Base-by-base conservation (phyloP, 1,140 invertebrate species). In the Palaemon carinicauda region DNA sequence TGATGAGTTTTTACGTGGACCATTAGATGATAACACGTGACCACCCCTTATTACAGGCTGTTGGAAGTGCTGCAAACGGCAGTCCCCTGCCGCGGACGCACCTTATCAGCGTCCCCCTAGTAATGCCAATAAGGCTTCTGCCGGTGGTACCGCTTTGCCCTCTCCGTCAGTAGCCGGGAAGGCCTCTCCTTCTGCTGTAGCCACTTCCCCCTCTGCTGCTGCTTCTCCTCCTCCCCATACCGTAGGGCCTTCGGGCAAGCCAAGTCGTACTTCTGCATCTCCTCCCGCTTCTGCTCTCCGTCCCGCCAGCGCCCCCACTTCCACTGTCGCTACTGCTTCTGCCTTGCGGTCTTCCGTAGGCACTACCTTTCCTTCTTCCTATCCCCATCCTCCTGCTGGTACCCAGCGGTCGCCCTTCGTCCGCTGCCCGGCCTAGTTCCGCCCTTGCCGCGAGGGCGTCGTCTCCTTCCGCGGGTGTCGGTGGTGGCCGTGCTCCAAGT, bases 61-160 rank as follows among this genome's bases (percentile, higher is more conserved):
- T n/a, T 75, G 73, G n/a, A 75, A 75, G 73, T 75, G 73, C 29
- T 75, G 73, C 19, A 75, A 75, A 33, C 33, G 73, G 21, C 73
- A 75, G 73, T n/a, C 24, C 19, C 50, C 73, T 50, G 41, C 73
- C 73, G 24, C 73, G 33, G 24, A n/a, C n/a, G n/a, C n/a, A n/a
- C n/a, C n/a, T n/a, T n/a, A n/a, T n/a, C n/a, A n/a, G n/a, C n/a
- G n/a, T n/a, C n/a, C n/a, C n/a, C n/a, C n/a, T n/a, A n/a, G n/a
- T n/a, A n/a, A n/a, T 33, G 17, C 33, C 9, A 7, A 19, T 75
- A 21, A 31, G 29, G 19, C 33, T 9, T 19, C 73, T 73, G 12
- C 71, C 51, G 33, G 73, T 33, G 41, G 33, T 12, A n/a, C 41
- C n/a, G 33, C 33, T 10, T 21, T 21, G 41, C 73, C 73, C 17